phyloP scores from a whole-genome alignment of 2,888 invertebrate species.

The Cryptus armator region DNA sequence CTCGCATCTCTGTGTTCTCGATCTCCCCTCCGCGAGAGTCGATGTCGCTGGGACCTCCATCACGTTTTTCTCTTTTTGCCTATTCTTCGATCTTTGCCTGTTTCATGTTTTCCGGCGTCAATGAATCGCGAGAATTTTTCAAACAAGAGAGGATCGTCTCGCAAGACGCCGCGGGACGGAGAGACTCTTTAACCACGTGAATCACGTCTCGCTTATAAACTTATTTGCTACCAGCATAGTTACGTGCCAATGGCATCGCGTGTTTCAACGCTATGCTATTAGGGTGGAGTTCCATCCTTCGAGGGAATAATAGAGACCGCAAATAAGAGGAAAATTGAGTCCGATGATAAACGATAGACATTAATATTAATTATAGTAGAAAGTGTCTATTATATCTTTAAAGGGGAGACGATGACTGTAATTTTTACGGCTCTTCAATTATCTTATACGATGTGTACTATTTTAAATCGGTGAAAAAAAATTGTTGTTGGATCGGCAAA shows the following conservation, averaged over 20 bases:
- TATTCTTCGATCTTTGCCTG: constrained; percentile 23
- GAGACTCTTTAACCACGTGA: constrained; percentile 60
- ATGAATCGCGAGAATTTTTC: background rate
- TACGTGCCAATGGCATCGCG: constrained; percentile 14
- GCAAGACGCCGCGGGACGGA: background rate
- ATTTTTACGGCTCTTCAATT: background rate
- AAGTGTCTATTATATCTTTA: constrained; percentile 4
- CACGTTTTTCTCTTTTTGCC: constrained; percentile 68
- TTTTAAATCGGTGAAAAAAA: background rate
- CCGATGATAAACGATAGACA: background rate
- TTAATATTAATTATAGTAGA: background rate
- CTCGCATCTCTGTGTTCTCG: constrained; percentile 15
- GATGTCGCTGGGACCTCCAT: constrained; percentile 38
- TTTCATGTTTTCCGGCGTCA: constrained; percentile 5
- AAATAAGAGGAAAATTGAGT: constrained; percentile 1
- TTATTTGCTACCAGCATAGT: constrained; percentile 31
- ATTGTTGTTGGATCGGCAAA: background rate
- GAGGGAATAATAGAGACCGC: too few species aligned
- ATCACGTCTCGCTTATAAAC: constrained; percentile 62
- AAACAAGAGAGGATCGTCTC: background rate
- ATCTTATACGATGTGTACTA: background rate
- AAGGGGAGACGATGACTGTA: background rate
- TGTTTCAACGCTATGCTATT: too few species aligned
- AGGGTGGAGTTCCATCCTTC: too few species aligned
- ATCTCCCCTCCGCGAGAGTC: background rate